Percentiles rank a stretch among this genome's conserved stretches.
These are phyloP conservation scores for Harpalus rufipes DNA, from an alignment of 2,888 invertebrate species.

Conservation along the genomic window DNA sequence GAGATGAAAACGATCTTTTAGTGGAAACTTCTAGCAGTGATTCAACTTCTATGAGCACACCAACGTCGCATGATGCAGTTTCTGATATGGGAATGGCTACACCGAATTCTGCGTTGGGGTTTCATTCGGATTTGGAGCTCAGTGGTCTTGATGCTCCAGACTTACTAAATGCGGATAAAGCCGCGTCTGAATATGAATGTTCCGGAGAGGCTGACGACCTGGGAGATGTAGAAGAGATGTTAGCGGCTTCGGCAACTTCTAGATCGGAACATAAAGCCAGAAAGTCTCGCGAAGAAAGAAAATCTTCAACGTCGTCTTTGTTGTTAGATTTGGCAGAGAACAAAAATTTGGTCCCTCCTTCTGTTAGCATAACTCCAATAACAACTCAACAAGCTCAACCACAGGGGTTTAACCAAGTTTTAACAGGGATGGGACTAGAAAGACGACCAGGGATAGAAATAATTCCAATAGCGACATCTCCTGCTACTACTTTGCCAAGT, in stretches of 20 bases:
- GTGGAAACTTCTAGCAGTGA: conserved; percentile 83
- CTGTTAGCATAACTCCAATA: conserved; percentile 83
- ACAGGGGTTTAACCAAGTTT: conserved; percentile 74
- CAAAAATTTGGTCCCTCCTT: conserved; percentile 80
- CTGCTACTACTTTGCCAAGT: conserved; percentile 83
- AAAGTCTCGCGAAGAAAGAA: conserved; percentile 80
- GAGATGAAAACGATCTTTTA: conserved; percentile 80
- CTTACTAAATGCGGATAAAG: conserved; percentile 76
- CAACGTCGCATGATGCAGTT: conserved; percentile 77
- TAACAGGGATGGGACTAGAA: conserved; percentile 80
- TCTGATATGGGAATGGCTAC: conserved; percentile 78
- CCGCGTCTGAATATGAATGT: conserved; percentile 81
- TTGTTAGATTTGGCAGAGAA: conserved; percentile 76
- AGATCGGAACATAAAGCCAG: conserved; percentile 79
- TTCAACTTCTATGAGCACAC: conserved; percentile 81
- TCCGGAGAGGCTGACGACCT: conserved; percentile 80
- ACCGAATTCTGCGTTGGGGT: conserved; percentile 80
- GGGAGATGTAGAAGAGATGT: conserved; percentile 81
- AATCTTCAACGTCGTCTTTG: conserved; percentile 78
- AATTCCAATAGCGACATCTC: conserved; percentile 85
- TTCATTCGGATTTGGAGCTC: conserved; percentile 82
- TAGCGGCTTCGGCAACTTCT: conserved; percentile 69
- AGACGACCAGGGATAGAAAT: conserved; percentile 90
- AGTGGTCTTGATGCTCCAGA: conserved; percentile 83
- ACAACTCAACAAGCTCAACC: conserved; percentile 76